Percentiles rank a stretch among this genome's conserved stretches.
phyloP scores from a whole-genome alignment of 2,113 vertebrate genomes.

The Calyptommatus sinebrachiatus region DNA sequence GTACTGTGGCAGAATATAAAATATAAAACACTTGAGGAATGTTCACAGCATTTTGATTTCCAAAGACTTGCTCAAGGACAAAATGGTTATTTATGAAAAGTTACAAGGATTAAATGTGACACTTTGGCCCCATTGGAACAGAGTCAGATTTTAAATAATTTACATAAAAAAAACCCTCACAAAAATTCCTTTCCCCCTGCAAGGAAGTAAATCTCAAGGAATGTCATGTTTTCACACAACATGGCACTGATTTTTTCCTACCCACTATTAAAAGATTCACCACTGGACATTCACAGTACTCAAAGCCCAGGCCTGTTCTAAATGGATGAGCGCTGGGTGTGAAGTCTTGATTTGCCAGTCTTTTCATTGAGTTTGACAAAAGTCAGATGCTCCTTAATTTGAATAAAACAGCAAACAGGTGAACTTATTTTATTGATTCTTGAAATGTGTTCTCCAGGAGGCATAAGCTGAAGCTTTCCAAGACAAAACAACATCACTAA shows the following conservation, averaged over 20 bases:
- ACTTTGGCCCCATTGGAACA: neutral
- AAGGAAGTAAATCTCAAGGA: neutral
- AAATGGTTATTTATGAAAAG: too few species aligned
- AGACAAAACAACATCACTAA: neutral
- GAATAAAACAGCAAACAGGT: neutral
- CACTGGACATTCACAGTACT: neutral
- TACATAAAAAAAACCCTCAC: too few species aligned
- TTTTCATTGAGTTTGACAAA: conserved; percentile 3
- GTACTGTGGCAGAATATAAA: too few species aligned
- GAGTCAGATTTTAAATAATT: neutral
- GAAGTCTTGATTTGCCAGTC: too few species aligned
- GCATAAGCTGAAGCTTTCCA: neutral
- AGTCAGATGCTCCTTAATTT: neutral
- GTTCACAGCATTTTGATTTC: too few species aligned
- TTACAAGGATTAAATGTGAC: neutral
- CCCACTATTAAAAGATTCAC: neutral
- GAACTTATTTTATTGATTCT: neutral
- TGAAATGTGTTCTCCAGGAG: rapidly evolving
- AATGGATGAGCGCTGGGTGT: neutral
- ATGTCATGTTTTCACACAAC: neutral
- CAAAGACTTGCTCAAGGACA: too few species aligned
- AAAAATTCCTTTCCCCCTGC: neutral
- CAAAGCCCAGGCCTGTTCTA: rapidly evolving
- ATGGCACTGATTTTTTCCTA: neutral
- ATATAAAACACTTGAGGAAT: too few species aligned